Evolutionary conservation across 2,113 vertebrate species (phyloP), one percentile per base, ranked within the genome.

Genomic region (Odontophorus gujanensis): DNA sequence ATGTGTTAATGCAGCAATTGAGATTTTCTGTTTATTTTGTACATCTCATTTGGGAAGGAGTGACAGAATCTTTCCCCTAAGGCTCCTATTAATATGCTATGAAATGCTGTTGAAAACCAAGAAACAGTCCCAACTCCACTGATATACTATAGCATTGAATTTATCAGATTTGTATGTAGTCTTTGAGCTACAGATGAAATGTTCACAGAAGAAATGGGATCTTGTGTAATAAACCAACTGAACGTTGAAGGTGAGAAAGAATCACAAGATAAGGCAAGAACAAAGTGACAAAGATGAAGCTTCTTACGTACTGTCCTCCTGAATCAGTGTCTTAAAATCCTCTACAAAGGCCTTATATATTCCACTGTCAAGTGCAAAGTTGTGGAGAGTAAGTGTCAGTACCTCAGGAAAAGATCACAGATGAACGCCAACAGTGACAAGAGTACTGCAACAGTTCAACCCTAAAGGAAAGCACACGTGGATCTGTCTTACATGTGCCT

Each of bases 101-200:
- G 25, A 85, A 87, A 61, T 32, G 51, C 57, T 3, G 1, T 15
- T 85, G 36, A 47, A 69, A 80, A 43, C 11, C 8, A 48, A 71
- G 47, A 69, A 82, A n/a, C 3, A 45, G 3, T 36, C 40, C 20
- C 53, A 61, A n/a, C 28, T 47, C 21, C 13, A 40, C 40, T 32
- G n/a, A 26, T 13, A 55, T 1, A 61, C 7, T n/a, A n/a, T 7
- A 40, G 20, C 4, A 48, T 20, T 51, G 34, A 13, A 34, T 47
- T 63, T 32, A 73, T 32, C 32, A 68, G 19, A 42, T 51, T 34
- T 61, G 9, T 6, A 76, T 47, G 9, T 7, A 72, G 7, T 9
- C 48, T 75, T 67, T 48, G 19, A 13, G 12, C 57, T 67, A 17
- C 16, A 24, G 0, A 0, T 8, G 51, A 76, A 61, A 11, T 2